A percentile compares a stretch with the other conserved stretches of the same genome.
Conservation (phyloP, 2,113 vertebrate species). For the Hyperopisus bebe region DNA sequence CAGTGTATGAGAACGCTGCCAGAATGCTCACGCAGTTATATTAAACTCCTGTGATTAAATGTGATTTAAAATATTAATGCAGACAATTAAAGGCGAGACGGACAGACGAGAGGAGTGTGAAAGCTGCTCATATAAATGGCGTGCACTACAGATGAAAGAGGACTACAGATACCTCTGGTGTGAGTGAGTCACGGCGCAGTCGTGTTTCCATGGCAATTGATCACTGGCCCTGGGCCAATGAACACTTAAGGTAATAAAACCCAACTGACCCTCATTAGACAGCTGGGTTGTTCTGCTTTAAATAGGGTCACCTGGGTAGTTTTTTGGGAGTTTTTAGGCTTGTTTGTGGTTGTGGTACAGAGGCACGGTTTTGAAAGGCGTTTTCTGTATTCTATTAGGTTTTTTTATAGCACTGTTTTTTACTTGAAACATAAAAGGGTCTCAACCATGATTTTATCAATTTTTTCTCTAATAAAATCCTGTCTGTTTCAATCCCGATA, state of each 20-base stretch:
- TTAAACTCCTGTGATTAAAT: neutral
- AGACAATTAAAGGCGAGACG: neutral
- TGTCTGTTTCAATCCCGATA: neutral
- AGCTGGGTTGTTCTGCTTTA: neutral
- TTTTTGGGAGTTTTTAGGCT: neutral
- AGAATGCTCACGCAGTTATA: neutral
- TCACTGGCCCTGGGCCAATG: neutral
- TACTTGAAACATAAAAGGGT: neutral
- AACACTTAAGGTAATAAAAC: neutral
- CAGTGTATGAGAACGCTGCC: neutral
- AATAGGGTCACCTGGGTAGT: neutral
- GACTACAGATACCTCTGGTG: neutral
- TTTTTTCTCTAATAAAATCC: neutral
- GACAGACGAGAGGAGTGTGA: neutral
- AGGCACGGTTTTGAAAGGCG: neutral
- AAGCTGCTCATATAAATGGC: neutral
- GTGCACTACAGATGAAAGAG: neutral
- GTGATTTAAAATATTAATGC: neutral
- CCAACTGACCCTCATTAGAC: slow-evolving; percentile 1
- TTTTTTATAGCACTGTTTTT: neutral
- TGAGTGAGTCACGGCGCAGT: neutral
- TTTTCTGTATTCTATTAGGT: neutral
- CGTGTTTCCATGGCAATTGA: neutral
- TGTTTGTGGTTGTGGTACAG: neutral
- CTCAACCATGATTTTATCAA: neutral